Evolutionary conservation across 2,113 vertebrate species (phyloP).

Genomic region (Anolis sagrei): DNA sequence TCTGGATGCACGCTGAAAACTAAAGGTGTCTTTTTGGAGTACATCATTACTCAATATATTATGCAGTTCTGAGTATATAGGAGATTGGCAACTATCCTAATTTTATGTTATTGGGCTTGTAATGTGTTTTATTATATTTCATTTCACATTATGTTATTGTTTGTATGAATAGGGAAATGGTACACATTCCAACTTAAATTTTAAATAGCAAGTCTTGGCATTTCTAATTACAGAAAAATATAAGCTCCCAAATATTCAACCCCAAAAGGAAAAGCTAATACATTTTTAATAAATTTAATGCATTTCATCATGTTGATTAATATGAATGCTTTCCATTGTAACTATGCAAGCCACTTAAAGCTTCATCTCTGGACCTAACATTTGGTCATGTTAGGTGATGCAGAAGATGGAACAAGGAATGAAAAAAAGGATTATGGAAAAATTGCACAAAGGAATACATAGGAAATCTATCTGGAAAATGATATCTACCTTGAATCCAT

Average conservation of each 20-base stretch:
- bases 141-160: too few species aligned
- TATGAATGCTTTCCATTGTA: background rate
- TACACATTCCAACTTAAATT: background rate
- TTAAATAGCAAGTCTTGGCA: background rate
- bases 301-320: background rate
- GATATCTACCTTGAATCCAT: constrained; percentile 23
- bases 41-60: background rate
- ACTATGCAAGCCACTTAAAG: background rate
- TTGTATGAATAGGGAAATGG: background rate
- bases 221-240: constrained; percentile 5
- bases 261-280: background rate
- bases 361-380: background rate
- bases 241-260: background rate
- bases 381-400: background rate
- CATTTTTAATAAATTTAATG: background rate
- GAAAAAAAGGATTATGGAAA: background rate
- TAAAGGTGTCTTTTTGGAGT: too few species aligned
- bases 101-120: background rate
- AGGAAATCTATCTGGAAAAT: constrained; percentile 14
- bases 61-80: background rate
- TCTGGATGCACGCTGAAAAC: too few species aligned
- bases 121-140: background rate
- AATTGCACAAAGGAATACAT: constrained; percentile 5
- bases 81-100: background rate
- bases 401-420: background rate